A percentile compares a stretch with the other conserved stretches of the same genome.
phyloP scores from a whole-genome alignment of 2,888 invertebrate genomes.

The Polymixis lichenea region DNA sequence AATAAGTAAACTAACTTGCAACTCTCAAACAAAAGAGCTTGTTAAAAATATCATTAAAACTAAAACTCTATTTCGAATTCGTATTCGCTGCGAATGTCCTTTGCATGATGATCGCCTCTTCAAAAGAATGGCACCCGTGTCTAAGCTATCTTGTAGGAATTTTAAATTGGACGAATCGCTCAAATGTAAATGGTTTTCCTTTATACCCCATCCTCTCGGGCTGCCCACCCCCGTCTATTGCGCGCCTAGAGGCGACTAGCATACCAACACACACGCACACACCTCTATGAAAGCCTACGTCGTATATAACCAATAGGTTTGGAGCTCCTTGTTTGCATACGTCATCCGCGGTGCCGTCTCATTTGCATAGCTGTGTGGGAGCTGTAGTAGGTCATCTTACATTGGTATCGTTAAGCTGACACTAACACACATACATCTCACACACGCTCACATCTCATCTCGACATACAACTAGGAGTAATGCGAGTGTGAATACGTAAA shows the following conservation, averaged over 20 bases:
- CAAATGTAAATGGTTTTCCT: conserved; percentile 91
- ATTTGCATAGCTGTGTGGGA: conserved; percentile 79
- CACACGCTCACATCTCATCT: conserved; percentile 87
- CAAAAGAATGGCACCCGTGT: conserved; percentile 90
- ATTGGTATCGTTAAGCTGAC: conserved; percentile 85
- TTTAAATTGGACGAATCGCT: conserved; percentile 92
- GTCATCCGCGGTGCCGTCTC: conserved; percentile 80
- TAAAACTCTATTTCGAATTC: conserved; percentile 72
- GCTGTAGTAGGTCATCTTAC: conserved; percentile 74
- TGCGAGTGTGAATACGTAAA: conserved; percentile 90
- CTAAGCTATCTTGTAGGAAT: conserved; percentile 91
- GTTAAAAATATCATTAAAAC: conserved; percentile 76
- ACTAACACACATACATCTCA: conserved; percentile 80
- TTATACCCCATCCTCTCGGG: conserved; percentile 90
- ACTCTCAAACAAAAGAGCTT: conserved; percentile 67
- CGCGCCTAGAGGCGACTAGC: conserved; percentile 90
- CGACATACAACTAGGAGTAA: conserved; percentile 87
- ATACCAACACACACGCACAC: conserved; percentile 89
- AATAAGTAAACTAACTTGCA: conserved; percentile 67
- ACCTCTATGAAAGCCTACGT: conserved; percentile 82
- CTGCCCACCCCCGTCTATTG: conserved; percentile 89
- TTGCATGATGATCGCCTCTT: conserved; percentile 87
- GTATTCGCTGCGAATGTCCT: conserved; percentile 79
- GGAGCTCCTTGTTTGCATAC: conserved; percentile 85
- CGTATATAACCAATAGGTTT: conserved; percentile 83